Evolutionary conservation across 2,113 vertebrate species (phyloP).

Genomic region (Microtus richardsoni): DNA sequence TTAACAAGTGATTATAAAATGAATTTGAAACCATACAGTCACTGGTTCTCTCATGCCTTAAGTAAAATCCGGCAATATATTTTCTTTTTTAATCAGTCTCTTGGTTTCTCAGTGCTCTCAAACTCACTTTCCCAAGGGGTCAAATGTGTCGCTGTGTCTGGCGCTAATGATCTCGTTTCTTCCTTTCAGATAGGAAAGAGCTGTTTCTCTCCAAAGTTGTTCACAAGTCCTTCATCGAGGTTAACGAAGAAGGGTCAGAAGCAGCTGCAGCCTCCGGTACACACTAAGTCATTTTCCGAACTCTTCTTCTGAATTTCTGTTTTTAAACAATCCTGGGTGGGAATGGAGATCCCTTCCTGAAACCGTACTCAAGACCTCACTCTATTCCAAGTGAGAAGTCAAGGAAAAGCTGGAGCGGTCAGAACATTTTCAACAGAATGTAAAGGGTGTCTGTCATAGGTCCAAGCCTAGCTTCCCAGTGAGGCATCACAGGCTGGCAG

Average conservation of each 20-base stretch:
- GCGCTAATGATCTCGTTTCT: constrained; percentile 26
- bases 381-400: background rate
- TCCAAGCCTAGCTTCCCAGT: background rate
- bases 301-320: constrained; percentile 1
- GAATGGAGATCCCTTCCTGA: background rate
- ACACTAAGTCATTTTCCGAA: constrained; percentile 68
- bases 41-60: background rate
- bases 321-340: background rate
- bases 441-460: background rate
- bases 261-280: constrained; percentile 96
- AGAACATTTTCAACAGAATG: background rate
- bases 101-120: background rate
- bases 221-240: constrained; percentile 97
- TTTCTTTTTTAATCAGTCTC: background rate
- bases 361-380: background rate
- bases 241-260: constrained; percentile 98
- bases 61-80: constrained; percentile 27
- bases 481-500: background rate
- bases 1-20: constrained; percentile 20
- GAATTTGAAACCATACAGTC: constrained; percentile 11
- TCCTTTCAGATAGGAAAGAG: constrained; percentile 91
- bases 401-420: constrained; percentile 13
- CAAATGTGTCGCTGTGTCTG: constrained; percentile 6
- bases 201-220: constrained; percentile 95
- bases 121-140: constrained; percentile 14